Evolutionary conservation across 2,888 invertebrate genomes (phyloP), one percentile per base, ranked within the genome.

Genomic region (Drosophila prostipennis): DNA sequence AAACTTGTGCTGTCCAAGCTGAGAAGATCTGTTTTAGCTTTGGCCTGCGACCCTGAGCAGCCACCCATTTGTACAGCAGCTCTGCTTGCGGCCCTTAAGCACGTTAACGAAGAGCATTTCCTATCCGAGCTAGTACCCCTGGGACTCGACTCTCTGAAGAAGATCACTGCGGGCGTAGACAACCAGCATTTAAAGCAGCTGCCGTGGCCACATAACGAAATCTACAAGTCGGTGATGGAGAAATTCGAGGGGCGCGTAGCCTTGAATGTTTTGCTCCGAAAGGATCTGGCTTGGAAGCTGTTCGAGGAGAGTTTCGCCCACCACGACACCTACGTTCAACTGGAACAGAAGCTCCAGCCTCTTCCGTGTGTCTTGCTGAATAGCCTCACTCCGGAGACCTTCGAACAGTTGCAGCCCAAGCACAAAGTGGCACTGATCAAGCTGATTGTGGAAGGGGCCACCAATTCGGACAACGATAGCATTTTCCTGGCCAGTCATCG

Each of bases 401-500:
- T 60, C 78, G 92, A 67, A 90, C 93, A 80, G 86, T 85, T 95
- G 6, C 93, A 93, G 6, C 87, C 91, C 6, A 93, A 92, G 75
- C 91, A 93, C 0, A 92, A 93, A 77, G 89, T 91, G 8, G 79
- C 80, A 1, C 65, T 95, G 1, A 89, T 95, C 1, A 91, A 92
- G 71, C 82, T 93, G 3, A 92, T 95, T 6, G 91, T 94, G 7
- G 92, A 93, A 74, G 93, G 94, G 26, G 93, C 94, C 1, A 93
- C 94, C 0, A 91, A 92, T 13, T 93, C 94, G 11, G 93, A 94
- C 69, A 94, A 94, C 84, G 93, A 95, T 6, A 92, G 93, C 39
- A 93, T 95, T 55, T 93, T 94, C 11, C 93, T 95, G 54, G 92
- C 93, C 0, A 94, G 94, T 0, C 94, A 93, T 10, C 94, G 94